phyloP scores from a whole-genome alignment of 2,113 vertebrate species.

The Sminthopsis crassicaudata region DNA sequence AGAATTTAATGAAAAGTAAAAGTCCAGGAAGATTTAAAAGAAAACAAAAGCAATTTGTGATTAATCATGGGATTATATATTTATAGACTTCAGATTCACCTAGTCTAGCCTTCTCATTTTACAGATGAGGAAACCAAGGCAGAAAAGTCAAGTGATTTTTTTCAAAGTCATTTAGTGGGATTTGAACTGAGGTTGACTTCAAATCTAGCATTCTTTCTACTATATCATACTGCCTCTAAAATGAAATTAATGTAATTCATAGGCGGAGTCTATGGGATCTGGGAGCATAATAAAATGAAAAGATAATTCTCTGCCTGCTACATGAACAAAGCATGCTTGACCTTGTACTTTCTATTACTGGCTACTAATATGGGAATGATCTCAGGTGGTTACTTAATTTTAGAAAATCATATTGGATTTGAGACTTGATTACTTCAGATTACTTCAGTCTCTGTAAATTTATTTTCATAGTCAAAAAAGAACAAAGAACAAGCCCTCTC shows the following conservation, averaged over 20 bases:
- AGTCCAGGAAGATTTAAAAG: constrained; percentile 5
- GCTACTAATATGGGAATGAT: background rate
- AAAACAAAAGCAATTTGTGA: background rate
- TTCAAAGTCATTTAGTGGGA: too few species aligned
- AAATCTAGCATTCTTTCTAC: too few species aligned
- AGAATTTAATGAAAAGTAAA: constrained; percentile 38
- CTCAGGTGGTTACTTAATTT: background rate
- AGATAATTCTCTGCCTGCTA: background rate
- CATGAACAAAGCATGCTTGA: background rate
- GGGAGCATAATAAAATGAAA: background rate
- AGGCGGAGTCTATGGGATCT: background rate
- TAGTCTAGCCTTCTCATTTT: background rate
- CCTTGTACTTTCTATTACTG: constrained; percentile 33
- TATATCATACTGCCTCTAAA: too few species aligned
- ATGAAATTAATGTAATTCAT: constrained; percentile 15
- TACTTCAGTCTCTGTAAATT: background rate
- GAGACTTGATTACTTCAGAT: background rate
- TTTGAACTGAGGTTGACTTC: too few species aligned
- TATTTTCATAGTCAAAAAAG: constrained; percentile 31
- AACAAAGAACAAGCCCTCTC: background rate
- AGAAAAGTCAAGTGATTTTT: background rate
- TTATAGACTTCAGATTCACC: background rate
- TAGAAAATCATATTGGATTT: background rate
- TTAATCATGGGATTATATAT: background rate
- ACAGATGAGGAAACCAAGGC: background rate